Evolutionary conservation across 2,113 vertebrate species (phyloP).

Genomic region (Mastomys natalensis): DNA sequence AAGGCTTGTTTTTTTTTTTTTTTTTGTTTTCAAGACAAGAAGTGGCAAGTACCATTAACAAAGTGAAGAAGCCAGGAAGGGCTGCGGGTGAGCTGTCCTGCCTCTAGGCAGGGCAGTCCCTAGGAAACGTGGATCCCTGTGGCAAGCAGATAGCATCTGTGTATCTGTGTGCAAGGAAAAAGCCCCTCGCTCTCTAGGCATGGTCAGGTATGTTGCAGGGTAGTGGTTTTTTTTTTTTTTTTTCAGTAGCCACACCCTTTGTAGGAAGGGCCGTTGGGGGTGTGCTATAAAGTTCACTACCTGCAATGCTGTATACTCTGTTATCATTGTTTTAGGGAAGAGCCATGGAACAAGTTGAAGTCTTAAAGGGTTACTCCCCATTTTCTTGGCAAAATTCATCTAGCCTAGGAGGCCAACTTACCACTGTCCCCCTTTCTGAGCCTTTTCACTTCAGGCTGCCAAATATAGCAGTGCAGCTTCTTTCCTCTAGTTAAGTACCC

Average conservation of each 20-base stretch:
- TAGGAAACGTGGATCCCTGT: neutral
- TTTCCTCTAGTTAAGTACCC: slow-evolving; percentile 30
- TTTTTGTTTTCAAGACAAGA: neutral
- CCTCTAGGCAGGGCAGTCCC: neutral
- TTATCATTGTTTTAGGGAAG: neutral
- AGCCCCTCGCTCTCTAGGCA: neutral
- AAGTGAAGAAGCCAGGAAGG: neutral
- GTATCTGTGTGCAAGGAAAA: neutral
- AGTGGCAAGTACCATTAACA: slow-evolving; percentile 16
- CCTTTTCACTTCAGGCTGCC: neutral
- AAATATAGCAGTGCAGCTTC: neutral
- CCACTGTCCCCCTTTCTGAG: neutral
- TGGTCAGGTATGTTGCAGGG: neutral
- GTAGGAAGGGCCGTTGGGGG: neutral
- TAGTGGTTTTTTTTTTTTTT: neutral
- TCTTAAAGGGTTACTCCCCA: neutral
- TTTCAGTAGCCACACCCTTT: neutral
- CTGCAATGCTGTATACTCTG: neutral
- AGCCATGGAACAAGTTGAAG: neutral
- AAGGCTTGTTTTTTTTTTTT: neutral
- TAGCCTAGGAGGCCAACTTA: neutral
- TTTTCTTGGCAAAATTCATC: slow-evolving; percentile 37
- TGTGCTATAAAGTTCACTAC: neutral
- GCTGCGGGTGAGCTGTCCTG: neutral
- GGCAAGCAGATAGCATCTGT: neutral